Base-by-base conservation (phyloP, 2,113 vertebrate genomes). In the Electrona antarctica region DNA sequence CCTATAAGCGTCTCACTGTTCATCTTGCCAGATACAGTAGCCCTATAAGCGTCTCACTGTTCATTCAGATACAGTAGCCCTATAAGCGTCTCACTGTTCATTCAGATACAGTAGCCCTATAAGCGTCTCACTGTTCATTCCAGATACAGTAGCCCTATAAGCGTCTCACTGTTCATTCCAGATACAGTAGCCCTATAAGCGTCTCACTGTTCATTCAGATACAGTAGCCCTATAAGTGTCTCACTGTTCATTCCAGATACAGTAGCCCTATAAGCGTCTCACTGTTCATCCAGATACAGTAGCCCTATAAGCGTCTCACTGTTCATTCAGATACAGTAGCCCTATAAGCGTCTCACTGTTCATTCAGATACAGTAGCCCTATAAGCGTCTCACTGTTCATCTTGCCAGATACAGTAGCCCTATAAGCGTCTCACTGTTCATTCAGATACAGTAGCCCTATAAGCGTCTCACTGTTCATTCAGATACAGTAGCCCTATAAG, bases 131-230 rank as follows among this genome's bases (percentile, higher is more conserved):
- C 71, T 61, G 61, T 56, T 41, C 33, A 41, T 4, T 4, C n/a
- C n/a, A n/a, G n/a, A n/a, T n/a, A 2, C 21, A 21, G 21, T 45
- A 60, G 12, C n/a, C 54, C 10, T 48, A 1, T 56, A 51, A 46
- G 3, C 41, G 48, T 67, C 7, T 64, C 48, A 71, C 71, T 61
- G 61, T 56, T 41, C 33, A 41, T 4, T 4, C n/a, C n/a, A n/a
- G n/a, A n/a, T n/a, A 2, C 21, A 21, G 21, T 45, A 60, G 12
- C n/a, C 54, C 10, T 48, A 1, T 56, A 51, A 46, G 3, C 41
- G 48, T 67, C 7, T 64, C 48, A 71, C 71, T 61, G 61, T 56
- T 41, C 33, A 41, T 4, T 4, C n/a, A n/a, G n/a, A n/a, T n/a
- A 2, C 21, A 21, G 21, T 45, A 60, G 12, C n/a, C 54, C 10